Evolutionary conservation across 2,113 vertebrate species (phyloP), one percentile per base, ranked within the genome.

Genomic region (Apteryx owenii): DNA sequence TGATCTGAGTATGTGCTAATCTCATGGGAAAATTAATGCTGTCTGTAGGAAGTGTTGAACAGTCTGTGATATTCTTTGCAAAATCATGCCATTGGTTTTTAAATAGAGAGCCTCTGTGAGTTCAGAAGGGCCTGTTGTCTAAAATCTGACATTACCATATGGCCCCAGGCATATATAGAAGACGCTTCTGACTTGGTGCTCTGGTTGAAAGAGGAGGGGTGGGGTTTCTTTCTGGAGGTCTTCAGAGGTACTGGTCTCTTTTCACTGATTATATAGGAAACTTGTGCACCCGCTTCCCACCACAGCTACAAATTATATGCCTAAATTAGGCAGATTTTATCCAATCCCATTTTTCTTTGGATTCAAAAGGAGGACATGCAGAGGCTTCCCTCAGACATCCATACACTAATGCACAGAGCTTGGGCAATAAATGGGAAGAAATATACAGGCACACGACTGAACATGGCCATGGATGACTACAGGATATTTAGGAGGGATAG

Each of bases 271-370:
- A 42, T 28, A 46, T 85, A 33, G 38, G 81, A 87, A 92, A 82
- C 22, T 25, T 38, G 29, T 84, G 38, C 69, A 91, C 73, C 73
- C 89, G 86, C 84, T 89, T 82, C 81, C 77, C 84, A 60, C 73
- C 42, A n/a, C 66, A 95, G 53, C 56, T 87, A 54, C 61, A 65
- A 81, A 82, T 76, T 38, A 16, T 4, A 8, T 60, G 20, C 17
- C 71, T 84, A 80, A 92, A 81, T 36, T 66, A 71, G 23, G 64
- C 76, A 92, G 76, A 78, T 73, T 31, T 66, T 44, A 69, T 78
- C 14, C 28, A 42, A 48, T 70, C 33, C 50, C 26, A 9, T 23
- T 78, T 88, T 53, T 84, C 33, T 64, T 60, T 72, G 20, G 44
- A 40, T 83, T 14, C 12, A 26, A 78, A 78, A 88, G 70, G 40